A percentile compares a stretch with the other conserved stretches of the same genome.
phyloP scores from a whole-genome alignment of 1,140 invertebrate species.

The Lycorma delicatula region DNA sequence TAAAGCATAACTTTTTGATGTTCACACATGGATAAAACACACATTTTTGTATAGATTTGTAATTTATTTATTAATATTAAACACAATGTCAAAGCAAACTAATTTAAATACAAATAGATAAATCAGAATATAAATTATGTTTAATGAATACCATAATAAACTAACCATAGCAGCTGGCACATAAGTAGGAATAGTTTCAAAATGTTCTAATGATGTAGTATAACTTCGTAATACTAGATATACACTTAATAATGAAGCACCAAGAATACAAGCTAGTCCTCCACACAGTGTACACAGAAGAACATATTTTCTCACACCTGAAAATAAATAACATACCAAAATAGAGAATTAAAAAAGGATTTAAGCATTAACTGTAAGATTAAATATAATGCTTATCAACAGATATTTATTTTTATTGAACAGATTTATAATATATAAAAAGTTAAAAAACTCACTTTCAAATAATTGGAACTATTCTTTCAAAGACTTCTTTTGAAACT shows the following conservation, averaged over 20 bases:
- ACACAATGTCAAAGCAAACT: neutral
- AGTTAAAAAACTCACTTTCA: too few species aligned
- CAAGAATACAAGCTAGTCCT: conserved; percentile 58
- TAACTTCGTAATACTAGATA: conserved; percentile 67
- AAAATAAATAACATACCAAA: conserved; percentile 7
- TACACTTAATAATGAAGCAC: conserved; percentile 62
- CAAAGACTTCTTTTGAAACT: too few species aligned
- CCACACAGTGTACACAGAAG: conserved; percentile 66
- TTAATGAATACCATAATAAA: neutral
- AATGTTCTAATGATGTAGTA: conserved; percentile 68
- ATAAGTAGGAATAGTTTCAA: conserved; percentile 77
- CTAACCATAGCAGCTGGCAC: conserved; percentile 69
- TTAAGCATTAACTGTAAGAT: too few species aligned
- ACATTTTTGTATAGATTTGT: neutral
- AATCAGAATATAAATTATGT: neutral
- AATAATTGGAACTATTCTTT: too few species aligned
- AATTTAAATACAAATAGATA: neutral
- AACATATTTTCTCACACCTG: conserved; percentile 53
- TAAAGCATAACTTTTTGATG: too few species aligned
- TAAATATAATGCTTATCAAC: too few species aligned
- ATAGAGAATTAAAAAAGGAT: too few species aligned
- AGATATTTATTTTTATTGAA: too few species aligned
- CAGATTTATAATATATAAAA: too few species aligned
- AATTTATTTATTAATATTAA: conserved; percentile 2
- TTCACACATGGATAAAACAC: too few species aligned